Percentiles rank a stretch among this genome's conserved stretches.
Evolutionary conservation across 2,797 vertebrate genomes (phyloP).

Genomic region (Simalia tracyae): DNA sequence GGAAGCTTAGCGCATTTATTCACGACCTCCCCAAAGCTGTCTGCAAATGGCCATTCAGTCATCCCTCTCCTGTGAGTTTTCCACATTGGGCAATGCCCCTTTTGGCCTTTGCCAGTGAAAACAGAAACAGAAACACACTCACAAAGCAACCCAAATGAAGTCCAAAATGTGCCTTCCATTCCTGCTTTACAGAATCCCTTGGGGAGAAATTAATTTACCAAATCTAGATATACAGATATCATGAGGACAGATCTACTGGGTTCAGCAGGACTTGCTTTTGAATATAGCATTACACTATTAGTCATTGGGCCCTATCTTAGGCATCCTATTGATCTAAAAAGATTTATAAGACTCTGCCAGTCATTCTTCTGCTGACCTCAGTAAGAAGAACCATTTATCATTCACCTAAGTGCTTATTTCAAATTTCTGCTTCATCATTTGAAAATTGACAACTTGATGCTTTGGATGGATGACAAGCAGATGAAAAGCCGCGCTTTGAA

Average conservation of each 20-base stretch:
- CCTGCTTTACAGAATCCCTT: not conserved
- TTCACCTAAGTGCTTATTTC: not conserved
- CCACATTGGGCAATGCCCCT: not conserved
- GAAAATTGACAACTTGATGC: not conserved
- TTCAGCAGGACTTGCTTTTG: not conserved
- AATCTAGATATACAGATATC: not conserved
- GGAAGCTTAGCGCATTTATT: not conserved
- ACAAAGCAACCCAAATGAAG: not conserved
- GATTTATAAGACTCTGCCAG: slow-evolving; percentile 28
- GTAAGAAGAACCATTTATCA: not conserved
- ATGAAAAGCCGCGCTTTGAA: not conserved
- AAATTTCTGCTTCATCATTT: slow-evolving; percentile 1
- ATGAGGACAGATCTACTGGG: not conserved
- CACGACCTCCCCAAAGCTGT: not conserved
- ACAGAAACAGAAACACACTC: not conserved
- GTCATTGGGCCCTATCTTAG: slow-evolving; percentile 35
- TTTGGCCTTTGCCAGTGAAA: not conserved
- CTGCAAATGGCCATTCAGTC: not conserved
- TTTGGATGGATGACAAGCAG: not conserved
- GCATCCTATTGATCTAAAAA: not conserved
- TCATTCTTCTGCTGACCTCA: slow-evolving; percentile 24
- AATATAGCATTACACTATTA: slow-evolving; percentile 50
- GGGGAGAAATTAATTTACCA: not conserved
- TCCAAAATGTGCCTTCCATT: not conserved
- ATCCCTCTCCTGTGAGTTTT: not conserved